Percentiles rank a stretch among this genome's conserved stretches.
Conservation (phyloP, 2,888 invertebrate species). For the Zelleria hepariella region DNA sequence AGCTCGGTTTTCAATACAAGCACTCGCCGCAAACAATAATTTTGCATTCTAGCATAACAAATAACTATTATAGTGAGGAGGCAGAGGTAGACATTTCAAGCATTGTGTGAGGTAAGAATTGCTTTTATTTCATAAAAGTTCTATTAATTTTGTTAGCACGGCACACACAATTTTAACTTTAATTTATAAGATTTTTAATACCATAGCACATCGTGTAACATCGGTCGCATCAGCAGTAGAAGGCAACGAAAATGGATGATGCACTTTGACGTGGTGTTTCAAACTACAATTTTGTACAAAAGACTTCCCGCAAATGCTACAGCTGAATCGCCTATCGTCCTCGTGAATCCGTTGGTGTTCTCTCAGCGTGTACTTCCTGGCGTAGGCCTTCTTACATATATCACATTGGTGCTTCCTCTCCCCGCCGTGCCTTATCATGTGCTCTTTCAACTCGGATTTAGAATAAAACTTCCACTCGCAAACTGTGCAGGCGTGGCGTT, state of each 20-base stretch:
- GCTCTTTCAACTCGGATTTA: conserved; percentile 65
- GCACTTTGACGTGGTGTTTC: conserved; percentile 50
- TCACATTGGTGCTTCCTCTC: conserved; percentile 62
- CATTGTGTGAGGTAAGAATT: too few species aligned
- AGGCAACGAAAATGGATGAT: conserved; percentile 30
- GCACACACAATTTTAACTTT: too few species aligned
- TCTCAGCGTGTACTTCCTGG: conserved; percentile 52
- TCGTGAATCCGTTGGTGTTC: conserved; percentile 60
- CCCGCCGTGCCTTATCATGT: conserved; percentile 66
- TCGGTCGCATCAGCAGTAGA: conserved; percentile 14
- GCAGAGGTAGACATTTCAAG: too few species aligned
- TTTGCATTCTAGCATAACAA: too few species aligned
- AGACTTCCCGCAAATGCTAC: conserved; percentile 43
- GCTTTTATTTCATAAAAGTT: too few species aligned
- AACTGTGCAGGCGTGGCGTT: conserved; percentile 53
- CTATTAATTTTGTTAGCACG: too few species aligned
- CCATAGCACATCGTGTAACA: not conserved
- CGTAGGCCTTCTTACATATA: conserved; percentile 65
- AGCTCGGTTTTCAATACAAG: too few species aligned
- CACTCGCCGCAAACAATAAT: too few species aligned
- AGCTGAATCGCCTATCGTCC: conserved; percentile 50
- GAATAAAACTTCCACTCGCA: conserved; percentile 71
- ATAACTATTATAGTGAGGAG: too few species aligned
- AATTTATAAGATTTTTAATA: not conserved
- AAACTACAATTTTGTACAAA: conserved; percentile 58